A percentile compares a stretch with the other conserved stretches of the same genome.
Conservation (phyloP, 2,797 vertebrate species). For the Scolopax rusticola region DNA sequence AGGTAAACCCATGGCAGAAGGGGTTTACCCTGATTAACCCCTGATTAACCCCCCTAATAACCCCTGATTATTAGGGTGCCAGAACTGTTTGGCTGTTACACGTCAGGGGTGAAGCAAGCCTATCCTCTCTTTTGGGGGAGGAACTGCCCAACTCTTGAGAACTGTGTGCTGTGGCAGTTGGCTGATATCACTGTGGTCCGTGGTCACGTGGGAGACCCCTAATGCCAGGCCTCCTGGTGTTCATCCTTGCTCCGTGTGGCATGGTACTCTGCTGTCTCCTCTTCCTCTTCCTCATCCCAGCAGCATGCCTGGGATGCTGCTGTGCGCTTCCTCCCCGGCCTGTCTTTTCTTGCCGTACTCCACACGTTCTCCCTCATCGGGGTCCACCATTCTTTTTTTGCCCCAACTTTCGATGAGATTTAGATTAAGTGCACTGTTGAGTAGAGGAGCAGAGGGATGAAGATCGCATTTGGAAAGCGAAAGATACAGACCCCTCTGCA, state of each 20-base stretch:
- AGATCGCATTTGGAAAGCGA: neutral
- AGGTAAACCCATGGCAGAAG: neutral
- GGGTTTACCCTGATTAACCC: too few species aligned
- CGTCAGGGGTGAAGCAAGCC: neutral
- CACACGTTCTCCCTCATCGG: accelerated
- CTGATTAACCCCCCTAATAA: too few species aligned
- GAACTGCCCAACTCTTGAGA: neutral
- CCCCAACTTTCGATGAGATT: neutral
- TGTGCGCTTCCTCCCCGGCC: neutral
- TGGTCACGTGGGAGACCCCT: neutral
- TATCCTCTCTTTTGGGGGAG: neutral
- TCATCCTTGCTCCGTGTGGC: neutral
- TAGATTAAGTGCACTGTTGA: neutral
- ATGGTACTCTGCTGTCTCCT: neutral
- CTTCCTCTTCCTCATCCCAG: neutral
- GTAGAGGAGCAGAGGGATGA: neutral
- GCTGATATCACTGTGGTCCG: neutral
- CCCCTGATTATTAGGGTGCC: neutral
- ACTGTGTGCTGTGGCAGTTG: neutral
- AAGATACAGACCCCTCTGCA: neutral
- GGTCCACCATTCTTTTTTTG: neutral
- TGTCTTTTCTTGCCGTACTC: neutral
- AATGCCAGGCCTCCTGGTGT: neutral
- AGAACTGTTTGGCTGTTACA: neutral
- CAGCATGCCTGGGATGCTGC: neutral